Evolutionary conservation across 64 coral and sea anemone genomes (phyloP).

Genomic region (Montipora foliosa): DNA sequence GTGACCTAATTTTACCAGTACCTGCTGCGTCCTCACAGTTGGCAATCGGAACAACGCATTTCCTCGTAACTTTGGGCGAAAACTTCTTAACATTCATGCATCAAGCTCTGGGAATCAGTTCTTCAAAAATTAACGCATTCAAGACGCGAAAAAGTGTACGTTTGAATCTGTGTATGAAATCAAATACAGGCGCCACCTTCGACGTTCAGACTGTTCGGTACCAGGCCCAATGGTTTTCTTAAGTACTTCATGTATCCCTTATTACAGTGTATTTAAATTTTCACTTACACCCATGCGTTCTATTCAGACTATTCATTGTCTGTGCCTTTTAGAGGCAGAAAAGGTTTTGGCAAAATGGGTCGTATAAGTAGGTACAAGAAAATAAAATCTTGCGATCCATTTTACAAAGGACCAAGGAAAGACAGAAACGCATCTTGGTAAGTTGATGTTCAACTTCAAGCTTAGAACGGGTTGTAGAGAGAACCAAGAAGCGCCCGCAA

Average conservation of each 20-base stretch:
- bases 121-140: neutral
- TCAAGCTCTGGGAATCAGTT: neutral
- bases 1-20: neutral
- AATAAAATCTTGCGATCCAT: slow-evolving; percentile 92
- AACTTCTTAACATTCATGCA: slow-evolving; percentile 4
- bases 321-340: no score
- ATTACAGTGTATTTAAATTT: no score
- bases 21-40: neutral
- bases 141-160: neutral
- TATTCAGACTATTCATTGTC: no score
- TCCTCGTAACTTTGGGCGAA: neutral
- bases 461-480: no score
- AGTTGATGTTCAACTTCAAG: neutral
- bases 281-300: no score
- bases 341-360: slow-evolving; percentile 57
- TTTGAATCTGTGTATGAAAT: no score
- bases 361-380: slow-evolving; percentile 90
- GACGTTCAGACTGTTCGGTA: no score
- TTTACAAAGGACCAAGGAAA: slow-evolving; percentile 91
- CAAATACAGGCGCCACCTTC: no score
- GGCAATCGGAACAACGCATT: neutral
- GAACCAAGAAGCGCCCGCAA: no score
- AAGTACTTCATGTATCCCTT: no score
- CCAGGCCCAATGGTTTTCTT: no score
- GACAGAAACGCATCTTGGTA: slow-evolving; percentile 35